Base-by-base conservation (phyloP, 2,113 vertebrate species). In the Prietella phreatophila region DNA sequence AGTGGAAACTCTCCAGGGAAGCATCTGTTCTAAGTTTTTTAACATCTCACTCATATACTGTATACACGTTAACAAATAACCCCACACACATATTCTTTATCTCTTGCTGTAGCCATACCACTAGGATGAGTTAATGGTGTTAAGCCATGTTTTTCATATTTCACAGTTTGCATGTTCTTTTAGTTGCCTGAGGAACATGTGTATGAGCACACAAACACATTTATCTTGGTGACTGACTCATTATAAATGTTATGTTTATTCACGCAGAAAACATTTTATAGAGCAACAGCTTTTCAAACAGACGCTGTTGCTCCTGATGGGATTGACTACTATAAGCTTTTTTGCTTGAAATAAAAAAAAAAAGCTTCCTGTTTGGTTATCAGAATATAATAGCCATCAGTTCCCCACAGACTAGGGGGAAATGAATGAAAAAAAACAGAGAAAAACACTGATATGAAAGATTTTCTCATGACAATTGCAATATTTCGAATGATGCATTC, bases 321-420 rank as follows among this genome's bases (percentile, higher is more conserved):
- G 73, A 76, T 79, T 89, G 85, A 91, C 89, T 89, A 82, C 82
- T 91, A 87, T 93, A 91, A 82, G 91, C 55, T 8, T 83, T 86
- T 67, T 89, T 89, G 89, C 89, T 91, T 90, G 91, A 85, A 89
- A 78, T 86, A 58, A 85, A 78, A 89, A 88, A 89, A 88, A 89
- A 88, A 47, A 90, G 87, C 60, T 76, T 56, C 78, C 55, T 89
- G 91, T 92, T 93, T 92, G 92, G 91, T 93, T 82, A 69, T 89
- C 89, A 92, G 86, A 90, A 92, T 88, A 85, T 88, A 86, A 91
- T 91, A 91, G 87, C 91, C 86, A 93, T 93, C 92, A 92, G 92
- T 75, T 95, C 80, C 91, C 92, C 87, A 89, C 91, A 93, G 88
- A 88, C 87, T 92, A 58, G 90, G 76, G 53, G 85, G 78, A 83